phyloP scores from a whole-genome alignment of 35 echinoderm and acorn worm species.

The Patiria miniata region DNA sequence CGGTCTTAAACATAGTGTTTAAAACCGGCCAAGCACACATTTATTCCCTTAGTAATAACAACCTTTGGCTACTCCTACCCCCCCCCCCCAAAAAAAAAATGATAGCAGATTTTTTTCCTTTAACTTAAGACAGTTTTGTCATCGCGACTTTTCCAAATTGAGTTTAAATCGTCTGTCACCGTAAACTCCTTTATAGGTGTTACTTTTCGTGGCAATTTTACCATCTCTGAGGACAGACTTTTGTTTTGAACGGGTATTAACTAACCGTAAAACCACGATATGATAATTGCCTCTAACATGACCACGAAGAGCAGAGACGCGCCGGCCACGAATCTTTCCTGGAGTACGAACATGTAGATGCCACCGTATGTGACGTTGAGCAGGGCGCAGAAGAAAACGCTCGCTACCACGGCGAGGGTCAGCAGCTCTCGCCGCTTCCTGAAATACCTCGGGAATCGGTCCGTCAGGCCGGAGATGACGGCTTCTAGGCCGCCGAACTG shows the following conservation, averaged over 20 bases:
- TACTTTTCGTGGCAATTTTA: no score
- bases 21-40: neutral
- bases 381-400: conserved; percentile 69
- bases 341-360: conserved; percentile 79
- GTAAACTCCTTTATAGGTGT: no score
- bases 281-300: conserved; percentile 67
- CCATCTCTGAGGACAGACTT: no score
- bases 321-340: conserved; percentile 69
- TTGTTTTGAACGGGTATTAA: no score
- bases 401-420: conserved; percentile 42
- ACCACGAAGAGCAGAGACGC: conserved; percentile 79
- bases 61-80: no score
- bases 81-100: no score
- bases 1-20: neutral
- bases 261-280: conserved; percentile 91
- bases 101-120: neutral
- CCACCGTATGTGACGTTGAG: conserved; percentile 89
- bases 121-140: no score
- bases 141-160: no score
- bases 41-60: neutral
- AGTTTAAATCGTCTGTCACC: no score
- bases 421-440: conserved; percentile 73
- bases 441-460: conserved; percentile 68
- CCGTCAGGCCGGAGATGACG: conserved; percentile 73
- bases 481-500: conserved; percentile 96